Evolutionary conservation across 2,113 vertebrate genomes (phyloP).

Genomic region (Baryphthengus martii): DNA sequence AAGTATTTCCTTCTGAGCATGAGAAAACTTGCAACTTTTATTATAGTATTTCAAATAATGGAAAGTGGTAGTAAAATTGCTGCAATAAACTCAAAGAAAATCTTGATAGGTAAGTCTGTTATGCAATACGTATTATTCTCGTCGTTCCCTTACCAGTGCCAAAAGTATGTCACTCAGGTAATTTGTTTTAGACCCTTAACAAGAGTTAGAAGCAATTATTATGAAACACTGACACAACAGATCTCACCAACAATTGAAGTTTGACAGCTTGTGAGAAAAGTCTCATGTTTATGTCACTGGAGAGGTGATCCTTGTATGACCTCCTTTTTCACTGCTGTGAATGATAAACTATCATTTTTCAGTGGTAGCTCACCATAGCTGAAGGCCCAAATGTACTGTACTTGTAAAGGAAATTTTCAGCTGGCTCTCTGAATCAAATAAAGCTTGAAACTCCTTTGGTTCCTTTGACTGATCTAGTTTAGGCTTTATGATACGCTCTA

Average conservation of each 20-base stretch:
- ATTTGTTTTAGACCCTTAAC: slow-evolving; percentile 66
- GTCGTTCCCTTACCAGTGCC: slow-evolving; percentile 10
- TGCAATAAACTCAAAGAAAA: slow-evolving; percentile 11
- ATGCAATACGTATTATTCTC: not conserved
- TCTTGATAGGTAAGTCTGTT: slow-evolving; percentile 28
- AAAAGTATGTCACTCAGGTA: slow-evolving; percentile 59
- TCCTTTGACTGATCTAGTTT: slow-evolving; percentile 1
- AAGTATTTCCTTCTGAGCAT: slow-evolving; percentile 3
- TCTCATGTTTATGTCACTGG: slow-evolving; percentile 61
- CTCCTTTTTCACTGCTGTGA: slow-evolving; percentile 53
- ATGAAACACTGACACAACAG: slow-evolving; percentile 67
- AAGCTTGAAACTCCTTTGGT: slow-evolving; percentile 6
- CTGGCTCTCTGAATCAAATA: slow-evolving; percentile 37
- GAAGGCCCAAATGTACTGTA: slow-evolving; percentile 11
- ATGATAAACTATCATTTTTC: slow-evolving; percentile 39
- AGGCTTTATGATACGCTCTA: not conserved
- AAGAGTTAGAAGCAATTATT: slow-evolving; percentile 69
- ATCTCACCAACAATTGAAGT: slow-evolving; percentile 66
- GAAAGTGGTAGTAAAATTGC: slow-evolving; percentile 24
- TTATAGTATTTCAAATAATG: slow-evolving; percentile 27
- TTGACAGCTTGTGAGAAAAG: slow-evolving; percentile 65
- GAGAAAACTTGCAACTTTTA: slow-evolving; percentile 13
- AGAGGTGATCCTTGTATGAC: slow-evolving; percentile 62
- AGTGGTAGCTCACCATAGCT: slow-evolving; percentile 4
- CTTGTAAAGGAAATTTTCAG: slow-evolving; percentile 32